phyloP scores from a whole-genome alignment of 2,797 vertebrate genomes.

The Neosalanx taihuensis region DNA sequence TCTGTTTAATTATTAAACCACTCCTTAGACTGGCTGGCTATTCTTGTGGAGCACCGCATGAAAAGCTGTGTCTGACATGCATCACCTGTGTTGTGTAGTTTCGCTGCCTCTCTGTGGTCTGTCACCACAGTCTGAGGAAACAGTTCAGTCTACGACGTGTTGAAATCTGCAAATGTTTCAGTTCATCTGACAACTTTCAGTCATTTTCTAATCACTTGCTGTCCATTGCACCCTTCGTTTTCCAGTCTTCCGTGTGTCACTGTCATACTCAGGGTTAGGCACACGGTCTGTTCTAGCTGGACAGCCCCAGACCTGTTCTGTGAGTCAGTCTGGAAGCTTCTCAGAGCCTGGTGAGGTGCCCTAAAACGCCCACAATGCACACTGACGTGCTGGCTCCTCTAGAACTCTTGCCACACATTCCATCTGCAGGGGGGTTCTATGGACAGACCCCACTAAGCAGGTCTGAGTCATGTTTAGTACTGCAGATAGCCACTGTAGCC shows the following conservation, averaged over 20 bases:
- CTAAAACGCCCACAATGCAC: background rate
- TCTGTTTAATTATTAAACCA: conserved; percentile 52
- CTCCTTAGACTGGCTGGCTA: conserved; percentile 20
- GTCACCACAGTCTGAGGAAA: background rate
- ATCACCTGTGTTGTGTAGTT: background rate
- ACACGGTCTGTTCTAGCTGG: background rate
- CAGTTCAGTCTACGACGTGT: background rate
- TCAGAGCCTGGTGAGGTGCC: background rate
- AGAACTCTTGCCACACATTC: background rate
- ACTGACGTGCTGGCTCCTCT: background rate
- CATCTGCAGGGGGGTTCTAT: background rate
- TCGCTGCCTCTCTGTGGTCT: background rate
- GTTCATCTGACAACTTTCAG: no score
- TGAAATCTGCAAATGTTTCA: no score
- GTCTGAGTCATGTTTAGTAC: no score
- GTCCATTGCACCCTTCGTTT: no score
- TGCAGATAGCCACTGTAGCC: background rate
- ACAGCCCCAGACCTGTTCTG: background rate
- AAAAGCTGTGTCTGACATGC: conserved; percentile 19
- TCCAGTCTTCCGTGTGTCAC: no score
- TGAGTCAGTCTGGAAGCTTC: conserved; percentile 1
- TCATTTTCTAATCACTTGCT: no score
- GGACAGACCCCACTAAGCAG: background rate
- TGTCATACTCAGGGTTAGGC: background rate
- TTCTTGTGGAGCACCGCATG: background rate